These are phyloP conservation scores for Stomatorhinus walkeri DNA, from an alignment of 2,797 vertebrate genomes.

Conservation along the genomic window DNA sequence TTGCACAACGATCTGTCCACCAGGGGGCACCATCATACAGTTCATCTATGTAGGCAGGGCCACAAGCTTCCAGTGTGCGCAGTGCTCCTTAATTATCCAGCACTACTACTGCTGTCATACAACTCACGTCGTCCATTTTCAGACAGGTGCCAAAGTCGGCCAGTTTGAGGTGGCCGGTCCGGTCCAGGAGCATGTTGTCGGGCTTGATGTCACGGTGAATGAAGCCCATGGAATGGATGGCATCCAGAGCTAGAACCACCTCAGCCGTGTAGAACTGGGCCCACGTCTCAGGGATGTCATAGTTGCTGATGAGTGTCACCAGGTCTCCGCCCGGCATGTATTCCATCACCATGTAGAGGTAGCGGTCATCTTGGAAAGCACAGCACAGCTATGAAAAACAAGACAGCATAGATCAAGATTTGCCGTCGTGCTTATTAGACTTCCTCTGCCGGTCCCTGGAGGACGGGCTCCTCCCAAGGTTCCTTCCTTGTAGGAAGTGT, in stretches of 20 bases:
- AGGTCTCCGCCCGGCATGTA: constrained; percentile 96
- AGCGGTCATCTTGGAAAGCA: constrained; percentile 89
- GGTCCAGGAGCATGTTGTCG: constrained; percentile 96
- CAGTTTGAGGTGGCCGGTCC: constrained; percentile 84
- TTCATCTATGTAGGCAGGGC: background rate
- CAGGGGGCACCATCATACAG: constrained; percentile 39
- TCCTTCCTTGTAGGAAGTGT: background rate
- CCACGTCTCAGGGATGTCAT: constrained; percentile 93
- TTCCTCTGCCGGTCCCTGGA: background rate
- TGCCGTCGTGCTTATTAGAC: background rate
- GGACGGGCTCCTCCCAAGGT: background rate
- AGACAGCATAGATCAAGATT: background rate
- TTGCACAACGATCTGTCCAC: constrained; percentile 37
- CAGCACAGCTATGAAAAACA: constrained; percentile 72
- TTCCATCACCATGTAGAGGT: constrained; percentile 98
- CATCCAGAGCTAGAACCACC: constrained; percentile 87
- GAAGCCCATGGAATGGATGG: constrained; percentile 94
- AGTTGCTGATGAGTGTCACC: constrained; percentile 95
- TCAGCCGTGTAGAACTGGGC: constrained; percentile 90
- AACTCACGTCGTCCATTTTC: constrained; percentile 91
- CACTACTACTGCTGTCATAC: background rate
- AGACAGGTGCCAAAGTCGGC: constrained; percentile 98
- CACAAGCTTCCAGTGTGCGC: background rate
- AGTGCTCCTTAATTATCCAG: background rate
- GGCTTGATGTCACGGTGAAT: constrained; percentile 95